phyloP scores from a whole-genome alignment of 53 echinoderm and acorn worm genomes.

The Pentamera pediparva region DNA sequence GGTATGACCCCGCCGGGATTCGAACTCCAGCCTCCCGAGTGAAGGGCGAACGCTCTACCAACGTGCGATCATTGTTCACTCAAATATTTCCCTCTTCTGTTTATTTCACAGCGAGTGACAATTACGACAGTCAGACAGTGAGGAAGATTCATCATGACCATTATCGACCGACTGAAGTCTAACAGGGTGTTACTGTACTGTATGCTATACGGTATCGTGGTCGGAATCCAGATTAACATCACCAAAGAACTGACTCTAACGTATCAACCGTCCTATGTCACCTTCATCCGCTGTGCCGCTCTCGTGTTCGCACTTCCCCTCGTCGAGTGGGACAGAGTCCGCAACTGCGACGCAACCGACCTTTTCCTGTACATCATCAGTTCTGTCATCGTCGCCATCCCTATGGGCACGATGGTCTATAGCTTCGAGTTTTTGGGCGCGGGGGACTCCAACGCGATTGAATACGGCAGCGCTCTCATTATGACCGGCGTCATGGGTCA shows the following conservation, averaged over 20 bases:
- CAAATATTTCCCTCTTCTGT: no score
- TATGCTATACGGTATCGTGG: not conserved
- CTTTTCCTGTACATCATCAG: no score
- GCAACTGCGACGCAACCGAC: not conserved
- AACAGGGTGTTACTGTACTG: not conserved
- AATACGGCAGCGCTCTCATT: not conserved
- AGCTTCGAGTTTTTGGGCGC: not conserved
- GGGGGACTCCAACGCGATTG: no score
- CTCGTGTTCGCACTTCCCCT: not conserved
- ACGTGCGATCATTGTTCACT: no score
- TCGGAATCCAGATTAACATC: not conserved
- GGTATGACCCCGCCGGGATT: no score
- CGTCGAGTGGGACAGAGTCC: not conserved
- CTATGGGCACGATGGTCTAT: not conserved
- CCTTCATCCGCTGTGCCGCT: not conserved
- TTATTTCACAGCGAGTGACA: no score
- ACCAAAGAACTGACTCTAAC: not conserved
- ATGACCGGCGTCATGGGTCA: not conserved
- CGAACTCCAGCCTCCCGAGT: no score
- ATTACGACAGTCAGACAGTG: no score
- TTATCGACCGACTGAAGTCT: no score
- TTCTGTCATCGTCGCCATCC: not conserved
- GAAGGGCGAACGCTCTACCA: no score
- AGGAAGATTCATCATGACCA: no score
- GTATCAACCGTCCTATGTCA: not conserved